Percentiles rank a stretch among this genome's conserved stretches.
Conservation (phyloP, 2,113 vertebrate species). For the Zootoca vivipara region DNA sequence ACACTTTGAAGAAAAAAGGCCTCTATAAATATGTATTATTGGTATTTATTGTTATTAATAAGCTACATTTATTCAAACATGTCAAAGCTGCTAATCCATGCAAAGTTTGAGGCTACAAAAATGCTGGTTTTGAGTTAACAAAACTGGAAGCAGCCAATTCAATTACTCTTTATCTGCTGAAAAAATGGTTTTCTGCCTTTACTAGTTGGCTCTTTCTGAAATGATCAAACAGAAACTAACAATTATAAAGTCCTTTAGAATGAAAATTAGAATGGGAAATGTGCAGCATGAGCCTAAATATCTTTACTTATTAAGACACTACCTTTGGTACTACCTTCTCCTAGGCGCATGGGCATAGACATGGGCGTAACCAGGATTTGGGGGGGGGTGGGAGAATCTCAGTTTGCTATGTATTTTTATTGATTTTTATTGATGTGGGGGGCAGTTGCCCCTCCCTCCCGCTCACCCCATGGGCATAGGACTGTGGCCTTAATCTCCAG, state of each 20-base stretch:
- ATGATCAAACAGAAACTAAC: conserved; percentile 1
- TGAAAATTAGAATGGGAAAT: not conserved
- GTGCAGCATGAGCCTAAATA: not conserved
- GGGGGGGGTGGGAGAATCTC: too few relatives aligned
- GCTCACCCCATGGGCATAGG: not conserved
- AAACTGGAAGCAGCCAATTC: conserved; percentile 16
- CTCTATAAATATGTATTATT: conserved; percentile 39
- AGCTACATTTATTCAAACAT: conserved; percentile 57
- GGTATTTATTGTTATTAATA: conserved; percentile 36
- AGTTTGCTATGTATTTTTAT: too few relatives aligned
- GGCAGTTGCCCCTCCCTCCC: too few relatives aligned
- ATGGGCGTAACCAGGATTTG: too few relatives aligned
- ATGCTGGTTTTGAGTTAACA: conserved; percentile 34
- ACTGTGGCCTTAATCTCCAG: not conserved
- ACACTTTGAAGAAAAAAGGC: conserved; percentile 48
- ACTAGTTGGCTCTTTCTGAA: conserved; percentile 7
- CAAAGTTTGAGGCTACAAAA: conserved; percentile 30
- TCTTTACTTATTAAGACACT: not conserved
- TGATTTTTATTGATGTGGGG: too few relatives aligned
- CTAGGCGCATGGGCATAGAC: too few relatives aligned
- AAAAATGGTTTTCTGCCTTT: conserved; percentile 7
- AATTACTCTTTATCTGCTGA: conserved; percentile 32
- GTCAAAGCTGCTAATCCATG: conserved; percentile 39
- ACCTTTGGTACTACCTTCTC: not conserved
- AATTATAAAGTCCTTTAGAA: not conserved